phyloP scores from a whole-genome alignment of 2,113 vertebrate genomes.

The Romanogobio albipinnatus region DNA sequence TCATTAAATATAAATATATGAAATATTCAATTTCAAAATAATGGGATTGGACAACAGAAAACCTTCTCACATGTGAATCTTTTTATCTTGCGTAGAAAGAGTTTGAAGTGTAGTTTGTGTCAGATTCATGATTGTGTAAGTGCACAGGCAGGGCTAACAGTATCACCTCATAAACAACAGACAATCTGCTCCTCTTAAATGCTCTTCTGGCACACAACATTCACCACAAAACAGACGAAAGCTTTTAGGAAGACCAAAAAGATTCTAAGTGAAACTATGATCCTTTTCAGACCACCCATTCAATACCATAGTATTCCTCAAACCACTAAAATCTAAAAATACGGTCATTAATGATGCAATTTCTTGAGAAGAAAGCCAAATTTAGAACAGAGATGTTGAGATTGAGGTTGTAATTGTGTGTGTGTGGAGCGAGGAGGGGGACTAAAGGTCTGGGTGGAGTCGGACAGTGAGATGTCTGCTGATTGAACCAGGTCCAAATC shows the following conservation, averaged over 20 bases:
- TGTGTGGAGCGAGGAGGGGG: background rate
- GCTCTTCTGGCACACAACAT: conserved; percentile 31
- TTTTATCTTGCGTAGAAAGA: background rate
- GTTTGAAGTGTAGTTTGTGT: background rate
- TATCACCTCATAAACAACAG: conserved; percentile 55
- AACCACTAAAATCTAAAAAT: conserved; percentile 7
- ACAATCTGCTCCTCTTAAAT: conserved; percentile 36
- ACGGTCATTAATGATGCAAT: background rate
- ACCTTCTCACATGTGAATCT: conserved; percentile 13
- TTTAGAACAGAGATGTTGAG: background rate
- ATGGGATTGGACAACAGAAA: background rate
- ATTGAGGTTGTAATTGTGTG: conserved; percentile 32
- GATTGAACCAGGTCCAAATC: conserved; percentile 42
- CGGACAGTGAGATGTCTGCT: background rate
- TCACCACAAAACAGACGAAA: background rate
- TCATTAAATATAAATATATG: too few species aligned
- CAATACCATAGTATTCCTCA: background rate
- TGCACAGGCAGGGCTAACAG: conserved; percentile 32
- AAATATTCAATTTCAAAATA: too few species aligned
- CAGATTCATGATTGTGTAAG: conserved; percentile 19
- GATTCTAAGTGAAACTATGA: background rate
- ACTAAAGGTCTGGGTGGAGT: conserved; percentile 40
- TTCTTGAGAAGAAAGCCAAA: background rate
- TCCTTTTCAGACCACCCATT: conserved; percentile 39
- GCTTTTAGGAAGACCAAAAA: background rate